Base-by-base conservation (phyloP, 2,797 vertebrate genomes). In the Urosaurus nigricauda region DNA sequence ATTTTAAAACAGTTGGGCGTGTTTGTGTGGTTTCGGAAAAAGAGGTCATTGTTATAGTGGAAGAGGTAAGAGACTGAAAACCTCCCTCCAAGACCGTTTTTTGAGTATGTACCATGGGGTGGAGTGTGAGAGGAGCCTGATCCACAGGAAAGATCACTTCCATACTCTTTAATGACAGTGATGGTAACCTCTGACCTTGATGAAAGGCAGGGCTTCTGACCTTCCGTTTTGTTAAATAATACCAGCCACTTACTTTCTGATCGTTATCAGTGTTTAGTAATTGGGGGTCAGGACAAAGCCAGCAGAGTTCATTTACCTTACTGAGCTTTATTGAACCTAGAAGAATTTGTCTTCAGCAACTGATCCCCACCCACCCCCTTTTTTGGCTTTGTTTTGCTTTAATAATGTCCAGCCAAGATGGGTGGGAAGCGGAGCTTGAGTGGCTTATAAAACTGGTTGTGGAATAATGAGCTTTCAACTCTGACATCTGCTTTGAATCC, bases 171-270 rank as follows among this genome's bases (percentile, higher is more conserved):
- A 94, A 92, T 93, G 95, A 92, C 91, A 94, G 91, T 94, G 92
- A 94, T 96, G 93, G 93, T 95, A 96, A 95, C 95, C 94, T 95
- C 88, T 94, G 91, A 95, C 95, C 95, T 89, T 83, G 43, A 70
- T 91, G 93, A 95, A 95, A 92, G 92, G 91, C 93, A 91, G 65
- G 0, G 37, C 90, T 91, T 94, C 93, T 95, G 95, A 95, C 94
- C 95, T 94, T 95, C 91, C 91, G 88, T 95, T 51, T 95, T 94
- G 94, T 93, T 94, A 94, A 95, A 95, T 95, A 95, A 94, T 94
- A 78, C 74, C 88, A 92, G 91, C 91, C 94, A 95, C 94, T 95
- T 95, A 94, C 91, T 92, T 95, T 92, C 56, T 16, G 53, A 94
- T 95, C 79, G 86, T 94, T 95, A 95, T 95, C 95, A 84, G 84